Base-by-base conservation (phyloP, 2,113 vertebrate species). In the Megaleporinus macrocephalus region DNA sequence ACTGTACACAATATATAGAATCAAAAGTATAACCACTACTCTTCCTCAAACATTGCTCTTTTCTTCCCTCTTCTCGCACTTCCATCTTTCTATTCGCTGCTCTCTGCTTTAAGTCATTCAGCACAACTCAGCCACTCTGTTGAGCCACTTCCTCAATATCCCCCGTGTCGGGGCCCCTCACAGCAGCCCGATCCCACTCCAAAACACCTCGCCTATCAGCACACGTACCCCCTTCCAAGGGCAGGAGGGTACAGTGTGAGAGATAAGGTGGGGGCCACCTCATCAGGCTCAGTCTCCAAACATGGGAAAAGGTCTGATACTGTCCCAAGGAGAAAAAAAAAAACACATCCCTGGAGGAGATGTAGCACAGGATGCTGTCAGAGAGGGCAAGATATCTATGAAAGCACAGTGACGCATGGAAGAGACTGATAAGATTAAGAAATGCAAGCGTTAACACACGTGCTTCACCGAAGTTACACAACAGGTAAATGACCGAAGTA, bases 91-190 rank as follows among this genome's bases (percentile, higher is more conserved):
- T 44, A 9, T 44, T n/a, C 41, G 10, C 30, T 41, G 1, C 24
- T 61, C n/a, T 69, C 41, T 71, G 69, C 10, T 71, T 71, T 49
- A n/a, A 1, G 41, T 71, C 41, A 71, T 33, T 71, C 69, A 71
- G 69, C 11, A 13, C 1, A 41, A 4, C 55, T 22, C 55, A n/a
- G 12, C 41, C 22, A 57, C 22, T 20, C 14, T 15, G 53, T 14
- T 55, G 53, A 59, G 22, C 1, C 9, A 4, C 57, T 61, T 61
- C n/a, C 7, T 5, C 7, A 61, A 15, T 26, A 61, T 24, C 22
- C 57, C n/a, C n/a, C n/a, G n/a, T 24, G 4, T 26, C 22, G 24
- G 57, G 57, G 57, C 57, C 57, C 57, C 57, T 61, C 18, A 61
- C 1, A 61, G 57, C n/a, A 61, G 24, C 22, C 5, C 26, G n/a